Evolutionary conservation across 2,888 invertebrate species (phyloP), one percentile per base, ranked within the genome.

Genomic region (Agrotis ipsilon): DNA sequence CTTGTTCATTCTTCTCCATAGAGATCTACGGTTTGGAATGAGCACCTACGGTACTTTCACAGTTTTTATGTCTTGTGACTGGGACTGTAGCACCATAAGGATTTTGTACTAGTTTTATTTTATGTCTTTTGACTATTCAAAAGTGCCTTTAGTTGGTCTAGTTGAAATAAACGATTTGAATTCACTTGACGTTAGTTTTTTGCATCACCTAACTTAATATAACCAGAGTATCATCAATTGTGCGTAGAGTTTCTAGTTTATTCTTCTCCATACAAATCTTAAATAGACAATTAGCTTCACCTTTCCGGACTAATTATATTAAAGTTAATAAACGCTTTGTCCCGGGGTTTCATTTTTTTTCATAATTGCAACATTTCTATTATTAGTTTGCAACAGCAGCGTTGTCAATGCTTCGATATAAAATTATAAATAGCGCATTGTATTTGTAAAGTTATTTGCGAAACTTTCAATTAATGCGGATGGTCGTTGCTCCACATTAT

Each of bases 401-500:
- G 39, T 32, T 59, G 62, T 62, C 58, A 45, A 48, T 43, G 52
- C 21, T 24, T 39, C 21, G 7, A 57, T 49, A 58, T 59, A n/a
- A n/a, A n/a, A n/a, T n/a, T n/a, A n/a, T n/a, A 49, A 77, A 59
- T 49, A 52, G 43, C 48, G 58, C 32, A 58, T 39, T 48, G 78
- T 45, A 54, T 74, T 52, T 60, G 68, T 19, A 19, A 27, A 18
- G 24, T 19, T 24, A 21, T 77, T 75, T 77, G 62, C 62, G 61
- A 62, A 57, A 74, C 77, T 19, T 62, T 46, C 49, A 67, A 70
- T 71, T 58, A 46, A 46, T 52, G 11, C 72, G 39, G 60, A 39
- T 59, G 52, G n/a, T 32, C 43, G 14, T 63, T 62, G 72, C 52
- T 19, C 14, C 72, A 63, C 21, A 43, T 61, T 43, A 13, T 39